These are phyloP conservation scores for Zosterops japonicus DNA, from an alignment of 2,113 vertebrate genomes.

Conservation along the genomic window DNA sequence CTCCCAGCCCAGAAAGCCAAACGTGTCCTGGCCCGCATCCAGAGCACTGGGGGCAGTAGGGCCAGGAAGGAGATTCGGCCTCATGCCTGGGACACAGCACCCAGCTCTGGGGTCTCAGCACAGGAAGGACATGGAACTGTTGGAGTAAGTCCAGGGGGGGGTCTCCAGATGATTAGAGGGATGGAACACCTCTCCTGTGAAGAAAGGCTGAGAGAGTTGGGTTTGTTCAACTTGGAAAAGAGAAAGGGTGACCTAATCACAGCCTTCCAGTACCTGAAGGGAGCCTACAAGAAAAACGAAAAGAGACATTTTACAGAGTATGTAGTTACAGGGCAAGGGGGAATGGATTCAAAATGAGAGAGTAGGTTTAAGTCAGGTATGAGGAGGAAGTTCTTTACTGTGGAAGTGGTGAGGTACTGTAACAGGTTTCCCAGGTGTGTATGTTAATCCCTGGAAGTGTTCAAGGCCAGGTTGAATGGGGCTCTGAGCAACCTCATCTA, in stretches of 20 bases:
- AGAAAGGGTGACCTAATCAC: neutral
- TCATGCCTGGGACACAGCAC: neutral
- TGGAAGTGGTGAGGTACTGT: neutral
- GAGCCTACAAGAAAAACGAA: neutral
- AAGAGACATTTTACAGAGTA: neutral
- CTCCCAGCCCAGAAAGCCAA: neutral
- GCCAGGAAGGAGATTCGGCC: neutral
- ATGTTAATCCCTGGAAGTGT: neutral
- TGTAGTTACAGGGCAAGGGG: neutral
- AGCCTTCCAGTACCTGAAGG: neutral
- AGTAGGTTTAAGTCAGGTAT: neutral
- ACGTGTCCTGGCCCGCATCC: neutral
- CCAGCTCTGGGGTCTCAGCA: neutral
- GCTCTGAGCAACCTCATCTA: neutral
- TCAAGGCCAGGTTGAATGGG: neutral
- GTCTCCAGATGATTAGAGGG: neutral
- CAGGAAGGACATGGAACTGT: accelerated
- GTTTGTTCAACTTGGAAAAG: neutral
- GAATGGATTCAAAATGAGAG: neutral
- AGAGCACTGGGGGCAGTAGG: neutral
- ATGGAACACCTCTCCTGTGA: neutral
- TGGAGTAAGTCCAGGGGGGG: too few species aligned
- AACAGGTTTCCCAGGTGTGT: neutral
- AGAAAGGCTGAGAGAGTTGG: neutral
- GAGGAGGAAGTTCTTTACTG: neutral